These are phyloP conservation scores for Leucophenga montana DNA, from an alignment of 2,888 invertebrate genomes.

Conservation along the genomic window DNA sequence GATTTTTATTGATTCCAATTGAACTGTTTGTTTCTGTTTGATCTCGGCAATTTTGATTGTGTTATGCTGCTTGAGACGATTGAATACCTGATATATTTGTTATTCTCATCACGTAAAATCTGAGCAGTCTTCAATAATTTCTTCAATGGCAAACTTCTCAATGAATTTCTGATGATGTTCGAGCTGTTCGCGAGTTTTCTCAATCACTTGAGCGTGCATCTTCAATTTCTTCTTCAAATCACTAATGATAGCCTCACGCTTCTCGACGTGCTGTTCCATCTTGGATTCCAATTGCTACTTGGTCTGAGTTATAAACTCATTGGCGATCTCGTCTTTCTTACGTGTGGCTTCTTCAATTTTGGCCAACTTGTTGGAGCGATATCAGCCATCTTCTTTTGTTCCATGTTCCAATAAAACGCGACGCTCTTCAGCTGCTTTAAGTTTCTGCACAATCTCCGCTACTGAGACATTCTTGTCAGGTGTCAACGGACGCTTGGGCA, in stretches of 20 bases:
- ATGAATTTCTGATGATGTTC: conserved; percentile 91
- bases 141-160: conserved; percentile 88
- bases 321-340: conserved; percentile 90
- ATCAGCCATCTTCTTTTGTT: conserved; percentile 88
- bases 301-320: conserved; percentile 87
- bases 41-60: conserved; percentile 81
- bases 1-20: conserved; percentile 77
- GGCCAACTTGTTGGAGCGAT: conserved; percentile 86
- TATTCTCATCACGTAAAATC: conserved; percentile 91
- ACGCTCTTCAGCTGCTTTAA: conserved; percentile 94
- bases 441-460: conserved; percentile 92
- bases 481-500: conserved; percentile 78
- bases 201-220: conserved; percentile 75
- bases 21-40: conserved; percentile 77
- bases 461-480: conserved; percentile 84
- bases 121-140: conserved; percentile 90
- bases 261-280: conserved; percentile 92
- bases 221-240: conserved; percentile 91
- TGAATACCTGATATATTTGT: conserved; percentile 92
- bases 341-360: conserved; percentile 92
- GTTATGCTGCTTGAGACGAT: conserved; percentile 91
- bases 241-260: conserved; percentile 92
- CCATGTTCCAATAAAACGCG: conserved; percentile 80
- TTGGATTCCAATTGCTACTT: conserved; percentile 92
- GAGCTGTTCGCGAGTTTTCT: conserved; percentile 81